phyloP scores from a whole-genome alignment of 2,888 invertebrate species.

The Eupithecia dodoneata region DNA sequence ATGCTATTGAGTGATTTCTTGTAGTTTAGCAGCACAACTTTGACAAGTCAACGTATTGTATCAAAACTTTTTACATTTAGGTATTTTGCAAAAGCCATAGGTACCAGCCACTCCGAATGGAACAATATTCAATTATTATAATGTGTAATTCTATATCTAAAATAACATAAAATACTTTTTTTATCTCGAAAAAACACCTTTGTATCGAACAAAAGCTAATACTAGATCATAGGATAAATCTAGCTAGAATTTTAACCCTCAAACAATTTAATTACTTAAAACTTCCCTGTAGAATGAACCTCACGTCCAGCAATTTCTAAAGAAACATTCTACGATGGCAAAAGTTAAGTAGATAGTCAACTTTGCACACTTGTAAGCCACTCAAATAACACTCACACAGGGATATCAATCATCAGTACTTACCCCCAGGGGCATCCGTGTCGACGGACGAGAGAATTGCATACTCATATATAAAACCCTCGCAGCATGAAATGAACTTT shows the following conservation, averaged over 20 bases:
- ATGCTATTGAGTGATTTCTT: too few species aligned
- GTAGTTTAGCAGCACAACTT: too few species aligned
- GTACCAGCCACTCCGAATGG: too few species aligned
- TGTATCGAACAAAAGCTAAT: neutral
- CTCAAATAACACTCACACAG: slow-evolving; percentile 40
- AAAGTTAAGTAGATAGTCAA: slow-evolving; percentile 13
- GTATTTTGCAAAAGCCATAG: too few species aligned
- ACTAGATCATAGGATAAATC: too few species aligned
- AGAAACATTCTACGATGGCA: slow-evolving; percentile 8
- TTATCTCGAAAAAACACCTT: too few species aligned
- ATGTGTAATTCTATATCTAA: too few species aligned
- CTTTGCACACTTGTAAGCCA: slow-evolving; percentile 30
- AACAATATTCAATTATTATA: too few species aligned
- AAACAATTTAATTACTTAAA: neutral
- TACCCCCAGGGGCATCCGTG: slow-evolving; percentile 31
- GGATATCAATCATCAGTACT: slow-evolving; percentile 41
- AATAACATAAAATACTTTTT: too few species aligned
- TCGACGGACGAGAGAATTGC: slow-evolving; percentile 22
- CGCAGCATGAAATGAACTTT: slow-evolving; percentile 11
- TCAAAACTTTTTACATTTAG: too few species aligned
- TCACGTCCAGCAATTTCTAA: neutral
- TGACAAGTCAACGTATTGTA: too few species aligned
- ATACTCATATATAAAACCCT: slow-evolving; percentile 7
- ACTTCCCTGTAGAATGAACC: neutral
- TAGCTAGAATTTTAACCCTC: neutral